Evolutionary conservation across 1,140 invertebrate genomes (phyloP), one percentile per base, ranked within the genome.

Genomic region (Elysia chlorotica): DNA sequence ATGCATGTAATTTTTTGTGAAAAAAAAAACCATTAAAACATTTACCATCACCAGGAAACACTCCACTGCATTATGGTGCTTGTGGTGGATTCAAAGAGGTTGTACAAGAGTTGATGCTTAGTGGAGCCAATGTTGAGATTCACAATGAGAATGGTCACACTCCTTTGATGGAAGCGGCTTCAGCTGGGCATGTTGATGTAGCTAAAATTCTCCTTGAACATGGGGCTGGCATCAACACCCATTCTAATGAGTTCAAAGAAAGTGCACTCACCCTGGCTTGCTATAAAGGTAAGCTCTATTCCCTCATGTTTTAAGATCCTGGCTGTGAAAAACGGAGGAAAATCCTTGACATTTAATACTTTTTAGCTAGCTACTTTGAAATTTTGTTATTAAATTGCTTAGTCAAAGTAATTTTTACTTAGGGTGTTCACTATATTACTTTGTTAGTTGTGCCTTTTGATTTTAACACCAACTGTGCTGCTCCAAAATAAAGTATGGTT

Each of bases 141-240:
- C 95, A 98, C 87, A 99, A 99, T 89, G 97, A 99, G 88, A 99
- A 99, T 88, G 96, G 97, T 19, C 98, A 99, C 89, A 99, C 98
- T 57, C 96, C 98, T 30, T 90, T 99, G 48, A 99, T 99, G 96
- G 97, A 99, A 90, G 96, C 97, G 17, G 96, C 97, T 36, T 97
- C 95, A 76, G 96, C 96, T 17, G 97, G 97, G 0, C 96, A 99
- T 89, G 95, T 99, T 65, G 93, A 92, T 79, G 95, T 99, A 1
- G 96, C 96, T 0, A 95, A 94, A 86, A 94, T 97, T 80, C 90
- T 99, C 25, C 89, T 99, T 23, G 92, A 94, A 76, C 92, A 95
- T 88, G 96, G 96, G 74, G 96, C 96, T 69, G 96, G 96, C 71
- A 98, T 99, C 79, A 99, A 99, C 90, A 98, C 96, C 72, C 96